Evolutionary conservation across 2,113 vertebrate genomes (phyloP), one percentile per base, ranked within the genome.

Genomic region (Misgurnus anguillicaudatus): DNA sequence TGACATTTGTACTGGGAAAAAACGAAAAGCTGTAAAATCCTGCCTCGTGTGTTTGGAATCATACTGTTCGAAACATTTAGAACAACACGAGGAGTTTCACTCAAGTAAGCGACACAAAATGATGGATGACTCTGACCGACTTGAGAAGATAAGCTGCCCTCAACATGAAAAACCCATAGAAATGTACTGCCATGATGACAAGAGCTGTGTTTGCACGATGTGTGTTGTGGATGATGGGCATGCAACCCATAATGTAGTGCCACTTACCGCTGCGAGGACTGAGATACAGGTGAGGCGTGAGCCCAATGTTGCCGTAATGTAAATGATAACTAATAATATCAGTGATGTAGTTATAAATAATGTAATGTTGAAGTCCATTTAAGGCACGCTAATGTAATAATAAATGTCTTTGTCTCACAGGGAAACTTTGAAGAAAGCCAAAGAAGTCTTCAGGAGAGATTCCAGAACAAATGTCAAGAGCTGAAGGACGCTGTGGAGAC

Each of bases 41-140:
- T 72, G 48, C 39, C 51, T 72, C 51, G 31, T 57, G 48, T 72
- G 69, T 19, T 51, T 72, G 5, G 48, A 72, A 11, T 72, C 51
- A 19, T 72, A 39, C 36, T 72, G 51, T 39, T 51, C 38, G 2
- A 19, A 11, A 0, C 69, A 72, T 72, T 53, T 72, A 57, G 51
- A 72, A 38, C 69, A 6, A 10, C 69, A 72, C 3, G 51, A 72
- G 13, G 69, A 72, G 38, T 72, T 72, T 72, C 69, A 55, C 48
- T 57, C 7, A 14, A 72, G 38, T 19, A 72, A 72, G 36, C 9
- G 17, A 14, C 51, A 72, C 53, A 58, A 72, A 41, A 8, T 72
- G 38, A 72, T 16, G 17, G 69, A 72, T 7, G 36, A 17, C 53
- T 58, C n/a, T 24, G 38, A 2, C 0, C n/a, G 4, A 57, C 69